Evolutionary conservation across 2,113 vertebrate genomes (phyloP).

Genomic region (Bujurquina vittata): DNA sequence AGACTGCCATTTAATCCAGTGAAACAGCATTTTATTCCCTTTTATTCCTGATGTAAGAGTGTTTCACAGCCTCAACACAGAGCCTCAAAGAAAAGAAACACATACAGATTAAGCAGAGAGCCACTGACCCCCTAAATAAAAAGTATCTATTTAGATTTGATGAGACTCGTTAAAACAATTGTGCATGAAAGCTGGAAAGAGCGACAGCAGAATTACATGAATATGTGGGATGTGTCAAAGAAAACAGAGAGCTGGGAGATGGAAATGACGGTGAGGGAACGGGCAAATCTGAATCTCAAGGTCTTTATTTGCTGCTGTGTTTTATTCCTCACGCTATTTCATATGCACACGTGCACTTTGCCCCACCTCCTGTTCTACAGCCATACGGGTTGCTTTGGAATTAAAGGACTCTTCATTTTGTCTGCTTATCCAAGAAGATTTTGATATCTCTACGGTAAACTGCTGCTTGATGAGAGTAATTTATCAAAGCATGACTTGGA

Average conservation of each 20-base stretch:
- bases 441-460: not conserved
- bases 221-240: not conserved
- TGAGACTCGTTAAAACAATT: not conserved
- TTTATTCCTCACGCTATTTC: not conserved
- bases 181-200: not conserved
- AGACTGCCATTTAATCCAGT: not conserved
- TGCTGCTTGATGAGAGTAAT: not conserved
- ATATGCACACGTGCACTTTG: not conserved
- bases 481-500: not conserved
- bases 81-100: not conserved
- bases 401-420: not conserved
- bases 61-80: not conserved
- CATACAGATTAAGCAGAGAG: not conserved
- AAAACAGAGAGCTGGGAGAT: not conserved
- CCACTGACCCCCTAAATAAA: not conserved
- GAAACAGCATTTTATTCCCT: not conserved
- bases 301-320: not conserved
- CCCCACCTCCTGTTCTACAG: not conserved
- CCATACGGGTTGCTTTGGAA: not conserved
- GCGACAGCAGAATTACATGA: not conserved
- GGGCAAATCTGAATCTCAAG: not conserved
- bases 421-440: not conserved
- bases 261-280: not conserved
- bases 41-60: not conserved
- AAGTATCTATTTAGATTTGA: not conserved